Evolutionary conservation across 2,888 invertebrate genomes (phyloP).

Genomic region (Heteromurus nitidus): DNA sequence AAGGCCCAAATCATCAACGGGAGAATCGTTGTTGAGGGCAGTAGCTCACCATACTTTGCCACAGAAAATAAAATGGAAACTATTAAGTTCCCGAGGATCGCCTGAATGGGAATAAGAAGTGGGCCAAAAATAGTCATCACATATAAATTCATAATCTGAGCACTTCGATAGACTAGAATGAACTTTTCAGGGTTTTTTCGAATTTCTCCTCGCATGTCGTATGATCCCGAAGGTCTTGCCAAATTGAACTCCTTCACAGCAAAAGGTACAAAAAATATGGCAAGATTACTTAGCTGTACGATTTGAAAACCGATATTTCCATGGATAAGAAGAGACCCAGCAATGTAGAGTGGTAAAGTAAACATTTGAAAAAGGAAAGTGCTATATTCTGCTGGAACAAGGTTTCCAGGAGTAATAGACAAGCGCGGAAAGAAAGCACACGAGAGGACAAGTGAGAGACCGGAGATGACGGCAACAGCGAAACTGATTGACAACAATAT

Average conservation of each 20-base stretch:
- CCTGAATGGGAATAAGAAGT: background rate
- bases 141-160: background rate
- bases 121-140: background rate
- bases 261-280: background rate
- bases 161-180: background rate
- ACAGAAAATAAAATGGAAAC: background rate
- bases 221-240: background rate
- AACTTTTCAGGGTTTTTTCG: background rate
- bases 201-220: background rate
- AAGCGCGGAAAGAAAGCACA: too few relatives aligned
- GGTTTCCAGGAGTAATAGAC: too few relatives aligned
- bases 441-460: too few relatives aligned
- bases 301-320: too few relatives aligned
- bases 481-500: too few relatives aligned
- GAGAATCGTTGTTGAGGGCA: background rate
- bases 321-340: too few relatives aligned
- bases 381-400: too few relatives aligned
- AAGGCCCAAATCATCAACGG: background rate
- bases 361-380: too few relatives aligned
- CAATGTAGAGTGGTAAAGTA: too few relatives aligned
- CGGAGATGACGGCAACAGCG: too few relatives aligned
- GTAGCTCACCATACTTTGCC: background rate
- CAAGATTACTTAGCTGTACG: too few relatives aligned
- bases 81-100: background rate
- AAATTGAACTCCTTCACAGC: background rate